A percentile compares a stretch with the other conserved stretches of the same genome.
Conservation (phyloP, 1,140 invertebrate genomes). For the Zaprionus ornatus region DNA sequence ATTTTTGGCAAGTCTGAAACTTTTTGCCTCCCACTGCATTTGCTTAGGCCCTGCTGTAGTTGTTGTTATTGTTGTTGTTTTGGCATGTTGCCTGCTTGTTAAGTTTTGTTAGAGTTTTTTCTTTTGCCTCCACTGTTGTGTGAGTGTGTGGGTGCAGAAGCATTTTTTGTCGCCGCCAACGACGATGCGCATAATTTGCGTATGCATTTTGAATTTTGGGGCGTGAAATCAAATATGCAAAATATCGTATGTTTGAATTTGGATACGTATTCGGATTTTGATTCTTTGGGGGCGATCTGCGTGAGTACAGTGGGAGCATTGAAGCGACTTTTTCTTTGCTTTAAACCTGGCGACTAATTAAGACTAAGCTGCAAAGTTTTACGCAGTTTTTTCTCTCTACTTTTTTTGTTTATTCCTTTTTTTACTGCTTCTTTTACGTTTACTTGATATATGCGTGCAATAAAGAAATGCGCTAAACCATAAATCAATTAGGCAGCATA, state of each 20-base stretch:
- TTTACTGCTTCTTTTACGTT: background rate
- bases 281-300: background rate
- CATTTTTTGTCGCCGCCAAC: conserved; percentile 33
- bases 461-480: conserved; percentile 62
- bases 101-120: conserved; percentile 54
- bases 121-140: conserved; percentile 23
- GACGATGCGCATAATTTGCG: conserved; percentile 78
- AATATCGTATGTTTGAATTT: conserved; percentile 64
- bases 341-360: conserved; percentile 56
- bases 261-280: conserved; percentile 38
- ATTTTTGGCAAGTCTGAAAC: conserved; percentile 68
- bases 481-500: conserved; percentile 79
- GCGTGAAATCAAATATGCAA: conserved; percentile 79
- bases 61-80: conserved; percentile 37
- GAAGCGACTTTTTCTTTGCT: conserved; percentile 15
- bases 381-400: conserved; percentile 17
- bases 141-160: conserved; percentile 62
- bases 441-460: conserved; percentile 53
- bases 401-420: background rate
- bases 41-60: conserved; percentile 26
- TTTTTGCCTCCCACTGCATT: conserved; percentile 44
- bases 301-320: conserved; percentile 13
- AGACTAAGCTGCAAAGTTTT: conserved; percentile 73
- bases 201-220: conserved; percentile 74
- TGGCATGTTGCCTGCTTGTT: conserved; percentile 65